Percentiles rank a stretch among this genome's conserved stretches.
Conservation (phyloP, 1,140 invertebrate species). For the Cataglyphis hispanica region DNA sequence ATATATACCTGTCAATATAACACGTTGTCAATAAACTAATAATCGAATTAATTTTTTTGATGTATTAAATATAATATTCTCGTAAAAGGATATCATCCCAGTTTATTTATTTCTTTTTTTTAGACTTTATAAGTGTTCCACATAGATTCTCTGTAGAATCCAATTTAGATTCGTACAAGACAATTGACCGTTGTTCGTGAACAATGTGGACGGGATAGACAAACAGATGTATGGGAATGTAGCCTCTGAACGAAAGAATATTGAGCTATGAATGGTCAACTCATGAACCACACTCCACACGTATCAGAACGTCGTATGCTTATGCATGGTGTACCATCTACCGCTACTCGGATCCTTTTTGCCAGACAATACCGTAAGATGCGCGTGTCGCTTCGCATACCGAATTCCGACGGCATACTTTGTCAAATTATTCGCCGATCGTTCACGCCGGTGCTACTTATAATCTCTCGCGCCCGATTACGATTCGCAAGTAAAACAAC, state of each 20-base stretch:
- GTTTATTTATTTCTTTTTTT: background rate
- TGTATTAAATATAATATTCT: too few relatives aligned
- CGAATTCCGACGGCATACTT: slow-evolving; percentile 57
- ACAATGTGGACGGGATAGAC: background rate
- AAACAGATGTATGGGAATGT: slow-evolving; percentile 16
- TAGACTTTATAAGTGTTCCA: background rate
- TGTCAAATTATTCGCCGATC: slow-evolving; percentile 10
- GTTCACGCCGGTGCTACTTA: background rate
- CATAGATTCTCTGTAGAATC: background rate
- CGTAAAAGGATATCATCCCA: background rate
- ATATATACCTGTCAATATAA: background rate
- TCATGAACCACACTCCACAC: slow-evolving; percentile 67
- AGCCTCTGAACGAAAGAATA: slow-evolving; percentile 24
- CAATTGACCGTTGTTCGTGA: slow-evolving; percentile 32
- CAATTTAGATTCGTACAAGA: slow-evolving; percentile 4
- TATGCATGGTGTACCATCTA: slow-evolving; percentile 65
- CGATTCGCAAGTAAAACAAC: background rate
- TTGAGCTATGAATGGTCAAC: slow-evolving; percentile 30
- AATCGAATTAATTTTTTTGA: background rate
- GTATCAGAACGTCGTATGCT: slow-evolving; percentile 43
- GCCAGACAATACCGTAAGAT: slow-evolving; percentile 68
- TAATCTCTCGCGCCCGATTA: slow-evolving; percentile 5
- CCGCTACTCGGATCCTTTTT: slow-evolving; percentile 69
- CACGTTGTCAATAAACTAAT: background rate
- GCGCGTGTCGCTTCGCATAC: slow-evolving; percentile 62